These are phyloP conservation scores for Sarotherodon lohbergeri DNA, from an alignment of 2,113 vertebrate genomes.

Conservation along the genomic window DNA sequence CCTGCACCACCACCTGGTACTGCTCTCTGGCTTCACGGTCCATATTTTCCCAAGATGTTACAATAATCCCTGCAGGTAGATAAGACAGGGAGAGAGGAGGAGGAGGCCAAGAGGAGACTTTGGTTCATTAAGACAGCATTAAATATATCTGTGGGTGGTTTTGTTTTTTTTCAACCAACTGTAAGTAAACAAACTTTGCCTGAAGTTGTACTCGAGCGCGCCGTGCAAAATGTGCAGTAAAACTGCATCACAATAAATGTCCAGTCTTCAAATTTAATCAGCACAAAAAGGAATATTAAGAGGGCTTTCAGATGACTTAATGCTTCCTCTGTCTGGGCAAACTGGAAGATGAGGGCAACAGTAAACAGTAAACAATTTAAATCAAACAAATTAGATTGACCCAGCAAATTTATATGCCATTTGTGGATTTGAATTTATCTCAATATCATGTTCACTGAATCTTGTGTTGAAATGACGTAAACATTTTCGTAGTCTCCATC, in stretches of 20 bases:
- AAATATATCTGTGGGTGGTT: background rate
- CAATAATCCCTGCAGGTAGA: constrained; percentile 78
- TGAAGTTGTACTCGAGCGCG: background rate
- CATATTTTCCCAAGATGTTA: constrained; percentile 82
- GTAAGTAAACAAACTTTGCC: constrained; percentile 12
- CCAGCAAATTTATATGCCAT: background rate
- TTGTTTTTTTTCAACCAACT: background rate
- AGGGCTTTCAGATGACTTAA: constrained; percentile 1
- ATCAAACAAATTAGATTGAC: background rate
- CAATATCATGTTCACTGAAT: background rate
- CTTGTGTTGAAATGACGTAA: background rate
- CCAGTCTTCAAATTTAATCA: background rate
- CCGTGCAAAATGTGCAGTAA: background rate
- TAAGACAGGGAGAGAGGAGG: background rate
- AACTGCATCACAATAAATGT: background rate
- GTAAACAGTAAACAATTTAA: constrained; percentile 1
- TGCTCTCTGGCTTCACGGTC: constrained; percentile 88
- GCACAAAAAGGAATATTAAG: background rate
- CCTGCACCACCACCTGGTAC: constrained; percentile 87
- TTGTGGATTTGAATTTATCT: background rate
- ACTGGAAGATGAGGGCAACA: background rate
- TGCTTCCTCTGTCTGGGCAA: background rate
- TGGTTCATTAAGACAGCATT: background rate
- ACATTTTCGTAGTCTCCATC: background rate
- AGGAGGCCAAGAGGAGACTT: background rate